phyloP scores from a whole-genome alignment of 53 echinoderm and acorn worm genomes.

The Astropecten irregularis region DNA sequence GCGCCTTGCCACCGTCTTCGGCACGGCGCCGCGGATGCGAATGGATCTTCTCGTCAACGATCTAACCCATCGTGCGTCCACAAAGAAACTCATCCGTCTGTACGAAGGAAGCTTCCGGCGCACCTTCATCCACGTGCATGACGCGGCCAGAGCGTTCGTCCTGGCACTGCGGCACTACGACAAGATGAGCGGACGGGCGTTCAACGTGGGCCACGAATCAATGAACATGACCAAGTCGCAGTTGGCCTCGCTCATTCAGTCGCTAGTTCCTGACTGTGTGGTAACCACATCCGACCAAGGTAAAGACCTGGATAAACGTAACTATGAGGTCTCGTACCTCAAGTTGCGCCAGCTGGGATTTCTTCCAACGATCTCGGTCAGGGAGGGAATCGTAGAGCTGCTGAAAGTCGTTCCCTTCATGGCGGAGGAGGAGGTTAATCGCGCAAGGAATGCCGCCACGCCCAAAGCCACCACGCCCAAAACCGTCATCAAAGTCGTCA shows the following conservation, averaged over 20 bases:
- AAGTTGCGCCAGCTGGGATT: slow-evolving; percentile 75
- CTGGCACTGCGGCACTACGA: slow-evolving; percentile 72
- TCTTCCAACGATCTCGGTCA: slow-evolving; percentile 52
- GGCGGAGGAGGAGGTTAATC: slow-evolving; percentile 49
- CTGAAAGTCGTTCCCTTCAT: slow-evolving; percentile 76
- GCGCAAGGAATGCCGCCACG: slow-evolving; percentile 61
- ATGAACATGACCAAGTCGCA: slow-evolving; percentile 87
- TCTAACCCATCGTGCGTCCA: slow-evolving; percentile 72
- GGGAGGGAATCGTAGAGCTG: slow-evolving; percentile 71
- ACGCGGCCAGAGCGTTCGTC: slow-evolving; percentile 70
- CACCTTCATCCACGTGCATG: slow-evolving; percentile 81
- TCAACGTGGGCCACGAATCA: slow-evolving; percentile 80
- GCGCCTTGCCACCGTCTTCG: slow-evolving; percentile 85
- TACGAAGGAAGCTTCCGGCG: slow-evolving; percentile 79
- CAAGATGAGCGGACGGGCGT: slow-evolving; percentile 75
- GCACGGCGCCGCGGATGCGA: slow-evolving; percentile 75
- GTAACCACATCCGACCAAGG: slow-evolving; percentile 60
- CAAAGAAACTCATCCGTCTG: slow-evolving; percentile 62
- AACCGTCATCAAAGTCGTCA: not conserved
- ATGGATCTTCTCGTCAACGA: slow-evolving; percentile 84
- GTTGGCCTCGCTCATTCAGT: slow-evolving; percentile 63
- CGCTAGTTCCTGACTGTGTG: slow-evolving; percentile 63
- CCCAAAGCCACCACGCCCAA: too few species aligned
- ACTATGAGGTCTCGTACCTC: slow-evolving; percentile 82
- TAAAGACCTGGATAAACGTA: slow-evolving; percentile 79